A percentile compares a stretch with the other conserved stretches of the same genome.
phyloP scores from a whole-genome alignment of 2,888 invertebrate species.

The Lepidochitona cinerea region DNA sequence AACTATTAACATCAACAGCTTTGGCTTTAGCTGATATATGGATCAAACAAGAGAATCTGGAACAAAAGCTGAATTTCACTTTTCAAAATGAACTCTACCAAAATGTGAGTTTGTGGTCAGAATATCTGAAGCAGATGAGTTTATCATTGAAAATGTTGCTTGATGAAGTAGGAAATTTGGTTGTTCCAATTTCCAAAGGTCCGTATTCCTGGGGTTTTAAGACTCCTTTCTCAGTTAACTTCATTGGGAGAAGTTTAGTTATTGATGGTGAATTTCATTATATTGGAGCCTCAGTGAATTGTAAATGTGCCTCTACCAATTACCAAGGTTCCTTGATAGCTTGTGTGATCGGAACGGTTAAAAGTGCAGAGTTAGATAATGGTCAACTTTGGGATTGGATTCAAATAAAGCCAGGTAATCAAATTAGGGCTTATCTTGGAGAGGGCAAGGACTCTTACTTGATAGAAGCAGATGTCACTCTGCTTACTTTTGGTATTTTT shows the following conservation, averaged over 20 bases:
- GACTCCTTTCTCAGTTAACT: background rate
- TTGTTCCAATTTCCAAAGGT: background rate
- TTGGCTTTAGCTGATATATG: background rate
- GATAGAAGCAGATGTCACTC: background rate
- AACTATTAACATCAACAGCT: background rate
- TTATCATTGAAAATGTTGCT: background rate
- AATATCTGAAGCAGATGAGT: background rate
- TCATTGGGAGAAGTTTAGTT: background rate
- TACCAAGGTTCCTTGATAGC: too few species aligned
- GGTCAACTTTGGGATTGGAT: background rate
- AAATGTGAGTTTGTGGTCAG: background rate
- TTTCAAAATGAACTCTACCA: background rate
- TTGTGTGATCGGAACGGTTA: too few species aligned
- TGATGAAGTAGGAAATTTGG: background rate
- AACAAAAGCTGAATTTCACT: background rate
- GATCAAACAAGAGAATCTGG: background rate
- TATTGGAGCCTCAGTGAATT: background rate
- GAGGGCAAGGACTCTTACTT: background rate
- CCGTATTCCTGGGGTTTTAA: background rate
- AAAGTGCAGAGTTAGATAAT: too few species aligned
- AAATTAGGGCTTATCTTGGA: background rate
- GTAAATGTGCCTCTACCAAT: too few species aligned
- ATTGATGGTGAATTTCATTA: background rate
- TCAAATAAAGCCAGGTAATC: background rate
- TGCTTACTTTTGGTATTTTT: background rate